These are phyloP conservation scores for Nothoprocta perdicaria DNA, from an alignment of 2,113 vertebrate species.

Conservation along the genomic window DNA sequence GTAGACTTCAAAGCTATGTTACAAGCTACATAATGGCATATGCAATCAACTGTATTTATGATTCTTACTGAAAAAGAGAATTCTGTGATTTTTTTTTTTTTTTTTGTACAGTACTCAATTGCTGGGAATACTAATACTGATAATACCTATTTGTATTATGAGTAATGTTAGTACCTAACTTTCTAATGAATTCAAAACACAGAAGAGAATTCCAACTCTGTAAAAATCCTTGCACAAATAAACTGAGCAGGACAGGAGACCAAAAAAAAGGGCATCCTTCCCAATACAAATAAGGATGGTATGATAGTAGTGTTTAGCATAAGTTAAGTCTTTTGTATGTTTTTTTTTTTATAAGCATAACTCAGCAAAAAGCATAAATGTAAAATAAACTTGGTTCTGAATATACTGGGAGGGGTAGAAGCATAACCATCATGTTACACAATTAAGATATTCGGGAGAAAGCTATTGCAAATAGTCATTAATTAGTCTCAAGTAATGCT, in stretches of 20 bases:
- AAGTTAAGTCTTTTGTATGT: not conserved
- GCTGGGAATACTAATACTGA: not conserved
- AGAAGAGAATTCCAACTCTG: not conserved
- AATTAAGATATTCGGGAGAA: not conserved
- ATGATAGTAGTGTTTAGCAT: not conserved
- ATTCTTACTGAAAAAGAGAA: conserved; percentile 5
- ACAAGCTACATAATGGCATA: not conserved
- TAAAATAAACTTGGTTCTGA: conserved; percentile 49
- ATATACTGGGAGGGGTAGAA: not conserved
- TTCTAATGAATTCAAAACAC: not conserved
- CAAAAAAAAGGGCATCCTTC: not conserved
- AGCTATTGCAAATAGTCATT: conserved; percentile 23
- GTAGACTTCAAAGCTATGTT: conserved; percentile 11
- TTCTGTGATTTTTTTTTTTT: not conserved
- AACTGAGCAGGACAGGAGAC: not conserved
- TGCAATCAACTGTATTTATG: not conserved
- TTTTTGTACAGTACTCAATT: not conserved
- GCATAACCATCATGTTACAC: conserved; percentile 5
- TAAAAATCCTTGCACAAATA: not conserved
- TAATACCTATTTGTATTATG: not conserved
- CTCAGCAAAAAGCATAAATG: not conserved
- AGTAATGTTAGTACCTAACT: not conserved
- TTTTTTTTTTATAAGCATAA: not conserved
- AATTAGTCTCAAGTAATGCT: conserved; percentile 24
- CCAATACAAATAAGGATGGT: not conserved